These are phyloP conservation scores for Potorous gilbertii DNA, from an alignment of 2,797 vertebrate genomes.

Conservation along the genomic window DNA sequence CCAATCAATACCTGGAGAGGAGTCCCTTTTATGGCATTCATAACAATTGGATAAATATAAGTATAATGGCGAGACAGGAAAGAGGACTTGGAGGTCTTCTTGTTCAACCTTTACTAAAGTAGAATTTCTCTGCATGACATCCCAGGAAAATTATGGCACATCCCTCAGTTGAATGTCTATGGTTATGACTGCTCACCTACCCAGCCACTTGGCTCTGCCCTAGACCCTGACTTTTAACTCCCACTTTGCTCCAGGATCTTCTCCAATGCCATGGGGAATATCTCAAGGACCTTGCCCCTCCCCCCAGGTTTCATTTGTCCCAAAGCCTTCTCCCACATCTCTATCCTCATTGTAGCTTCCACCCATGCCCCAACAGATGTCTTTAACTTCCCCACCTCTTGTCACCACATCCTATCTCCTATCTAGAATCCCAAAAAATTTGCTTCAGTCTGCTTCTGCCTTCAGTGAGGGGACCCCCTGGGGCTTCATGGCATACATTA, in stretches of 20 bases:
- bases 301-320: background rate
- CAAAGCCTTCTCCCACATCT: background rate
- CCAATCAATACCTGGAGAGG: background rate
- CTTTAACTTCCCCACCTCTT: background rate
- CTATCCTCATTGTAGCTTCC: background rate
- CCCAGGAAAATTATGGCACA: background rate
- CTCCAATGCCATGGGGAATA: background rate
- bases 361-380: background rate
- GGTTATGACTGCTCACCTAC: background rate
- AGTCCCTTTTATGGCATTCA: background rate
- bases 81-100: background rate
- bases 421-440: background rate
- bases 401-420: background rate
- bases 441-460: background rate
- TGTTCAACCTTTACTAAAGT: background rate
- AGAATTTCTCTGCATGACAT: background rate
- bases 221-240: background rate
- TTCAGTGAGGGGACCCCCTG: background rate
- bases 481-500: background rate
- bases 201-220: background rate
- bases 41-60: background rate
- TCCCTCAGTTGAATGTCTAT: background rate
- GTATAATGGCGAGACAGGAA: background rate
- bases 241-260: background rate
- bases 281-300: background rate